phyloP scores from a whole-genome alignment of 2,113 vertebrate genomes.

The Nycticorax nycticorax region DNA sequence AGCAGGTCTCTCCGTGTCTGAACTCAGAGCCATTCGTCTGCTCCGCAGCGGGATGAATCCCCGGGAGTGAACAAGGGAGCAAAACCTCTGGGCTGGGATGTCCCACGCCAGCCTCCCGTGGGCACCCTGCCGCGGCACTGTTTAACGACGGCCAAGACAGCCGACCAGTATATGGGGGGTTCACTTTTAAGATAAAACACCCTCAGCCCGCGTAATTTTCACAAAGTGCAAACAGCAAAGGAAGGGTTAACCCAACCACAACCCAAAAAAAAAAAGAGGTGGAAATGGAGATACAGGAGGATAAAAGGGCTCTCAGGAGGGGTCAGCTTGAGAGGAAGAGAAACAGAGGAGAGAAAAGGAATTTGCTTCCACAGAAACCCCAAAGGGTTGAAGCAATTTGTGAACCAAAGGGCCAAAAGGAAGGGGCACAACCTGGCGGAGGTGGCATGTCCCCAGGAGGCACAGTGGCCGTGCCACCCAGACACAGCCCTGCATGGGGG shows the following conservation, averaged over 20 bases:
- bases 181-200: not conserved
- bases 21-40: not conserved
- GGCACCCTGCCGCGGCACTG: rapidly evolving
- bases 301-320: slow-evolving; percentile 22
- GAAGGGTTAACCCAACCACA: not conserved
- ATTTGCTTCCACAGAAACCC: slow-evolving; percentile 6
- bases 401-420: not conserved
- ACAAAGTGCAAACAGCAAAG: not conserved
- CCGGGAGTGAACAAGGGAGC: rapidly evolving
- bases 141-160: not conserved
- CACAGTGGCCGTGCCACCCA: not conserved
- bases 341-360: slow-evolving; percentile 1
- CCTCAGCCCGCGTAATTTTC: not conserved
- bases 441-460: not conserved
- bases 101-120: not conserved
- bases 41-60: not conserved
- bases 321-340: not conserved
- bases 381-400: not conserved
- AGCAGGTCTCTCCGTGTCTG: not conserved
- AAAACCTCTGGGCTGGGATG: not conserved
- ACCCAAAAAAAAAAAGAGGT: not conserved
- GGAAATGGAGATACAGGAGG: slow-evolving; percentile 2
- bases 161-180: rapidly evolving
- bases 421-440: not conserved
- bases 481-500: not conserved